These are phyloP conservation scores for Myocastor coypus DNA, from an alignment of 2,113 vertebrate species.

Conservation along the genomic window DNA sequence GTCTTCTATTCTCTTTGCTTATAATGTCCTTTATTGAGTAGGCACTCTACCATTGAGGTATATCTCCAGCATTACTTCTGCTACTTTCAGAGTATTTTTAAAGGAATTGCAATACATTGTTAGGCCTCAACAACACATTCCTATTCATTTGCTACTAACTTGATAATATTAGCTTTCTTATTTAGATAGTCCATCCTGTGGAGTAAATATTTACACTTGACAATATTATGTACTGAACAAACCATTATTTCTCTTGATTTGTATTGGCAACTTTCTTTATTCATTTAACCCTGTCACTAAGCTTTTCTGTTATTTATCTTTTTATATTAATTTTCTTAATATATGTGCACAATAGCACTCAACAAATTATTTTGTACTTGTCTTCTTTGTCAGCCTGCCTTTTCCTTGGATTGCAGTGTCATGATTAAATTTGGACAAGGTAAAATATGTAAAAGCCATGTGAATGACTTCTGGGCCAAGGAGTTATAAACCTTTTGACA, in stretches of 20 bases:
- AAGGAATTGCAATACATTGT: conserved; percentile 36
- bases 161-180: conserved; percentile 44
- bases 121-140: neutral
- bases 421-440: neutral
- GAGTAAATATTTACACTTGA: conserved; percentile 13
- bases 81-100: conserved; percentile 39
- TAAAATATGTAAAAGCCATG: conserved; percentile 32
- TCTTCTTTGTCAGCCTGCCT: neutral
- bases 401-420: neutral
- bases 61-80: neutral
- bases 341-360: neutral
- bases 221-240: neutral
- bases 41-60: neutral
- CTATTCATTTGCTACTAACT: conserved; percentile 22
- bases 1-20: conserved; percentile 47
- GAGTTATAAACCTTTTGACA: neutral
- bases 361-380: conserved; percentile 30
- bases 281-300: neutral
- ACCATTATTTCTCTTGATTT: neutral
- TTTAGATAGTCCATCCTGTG: neutral
- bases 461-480: conserved; percentile 8
- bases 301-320: conserved; percentile 23
- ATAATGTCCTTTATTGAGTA: neutral
- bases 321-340: conserved; percentile 3
- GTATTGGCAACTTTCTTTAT: conserved; percentile 5